These are phyloP conservation scores for Pseudobourletiella spinata DNA, from an alignment of 1,140 invertebrate species.

Conservation along the genomic window DNA sequence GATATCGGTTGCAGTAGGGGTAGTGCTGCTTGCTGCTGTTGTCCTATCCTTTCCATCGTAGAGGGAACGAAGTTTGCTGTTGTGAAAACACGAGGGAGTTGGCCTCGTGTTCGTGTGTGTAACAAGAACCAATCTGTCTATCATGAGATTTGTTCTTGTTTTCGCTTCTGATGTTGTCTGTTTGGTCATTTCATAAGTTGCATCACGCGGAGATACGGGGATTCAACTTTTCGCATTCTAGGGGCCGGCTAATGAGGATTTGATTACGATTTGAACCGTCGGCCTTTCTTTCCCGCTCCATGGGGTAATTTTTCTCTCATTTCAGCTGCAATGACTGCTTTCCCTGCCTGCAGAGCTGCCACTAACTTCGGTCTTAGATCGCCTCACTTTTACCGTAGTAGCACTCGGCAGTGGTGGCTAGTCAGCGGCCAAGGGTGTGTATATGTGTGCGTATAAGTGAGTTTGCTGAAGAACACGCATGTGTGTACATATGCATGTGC, in stretches of 20 bases:
- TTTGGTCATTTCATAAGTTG: conserved; percentile 29
- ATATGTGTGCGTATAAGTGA: background rate
- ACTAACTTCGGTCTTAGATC: too few relatives aligned
- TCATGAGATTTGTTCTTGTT: conserved; percentile 18
- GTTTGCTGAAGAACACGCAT: background rate
- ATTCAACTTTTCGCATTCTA: conserved; percentile 24
- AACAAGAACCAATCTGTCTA: conserved; percentile 19
- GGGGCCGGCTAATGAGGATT: conserved; percentile 27
- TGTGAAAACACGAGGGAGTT: too few relatives aligned
- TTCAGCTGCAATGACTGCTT: conserved; percentile 12
- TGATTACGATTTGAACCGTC: conserved; percentile 23
- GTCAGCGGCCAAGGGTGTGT: background rate
- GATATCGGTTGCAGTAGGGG: too few relatives aligned
- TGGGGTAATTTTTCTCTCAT: conserved; percentile 31
- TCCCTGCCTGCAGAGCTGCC: too few relatives aligned
- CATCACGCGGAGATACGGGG: conserved; percentile 21
- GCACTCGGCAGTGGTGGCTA: background rate
- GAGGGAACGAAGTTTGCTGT: too few relatives aligned
- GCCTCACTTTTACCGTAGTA: too few relatives aligned
- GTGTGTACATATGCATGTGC: too few relatives aligned
- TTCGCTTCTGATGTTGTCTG: conserved; percentile 13
- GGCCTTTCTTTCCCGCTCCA: background rate
- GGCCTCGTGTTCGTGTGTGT: background rate
- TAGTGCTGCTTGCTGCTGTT: too few relatives aligned
- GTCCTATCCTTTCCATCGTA: too few relatives aligned